Conservation (phyloP, 2,113 vertebrate species). For the Zapus hudsonius region DNA sequence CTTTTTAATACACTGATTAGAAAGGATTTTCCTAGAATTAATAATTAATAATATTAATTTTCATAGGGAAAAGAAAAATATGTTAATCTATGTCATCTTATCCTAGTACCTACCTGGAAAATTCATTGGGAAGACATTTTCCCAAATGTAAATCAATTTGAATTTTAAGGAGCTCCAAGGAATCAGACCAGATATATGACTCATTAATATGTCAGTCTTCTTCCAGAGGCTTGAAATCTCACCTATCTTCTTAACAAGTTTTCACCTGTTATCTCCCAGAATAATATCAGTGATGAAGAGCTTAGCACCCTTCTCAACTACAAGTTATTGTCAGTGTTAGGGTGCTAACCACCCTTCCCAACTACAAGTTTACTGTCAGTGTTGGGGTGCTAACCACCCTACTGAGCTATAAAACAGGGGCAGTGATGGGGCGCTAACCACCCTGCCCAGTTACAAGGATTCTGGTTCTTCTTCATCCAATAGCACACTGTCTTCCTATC, state of each 20-base stretch:
- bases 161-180: not conserved
- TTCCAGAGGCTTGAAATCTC: not conserved
- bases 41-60: too few species aligned
- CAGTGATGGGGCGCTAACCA: not conserved
- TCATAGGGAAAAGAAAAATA: not conserved
- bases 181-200: not conserved
- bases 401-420: not conserved
- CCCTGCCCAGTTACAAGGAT: too few species aligned
- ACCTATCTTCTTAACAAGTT: not conserved
- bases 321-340: too few species aligned
- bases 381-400: not conserved
- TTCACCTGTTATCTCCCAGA: not conserved
- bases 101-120: not conserved
- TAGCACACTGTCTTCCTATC: too few species aligned
- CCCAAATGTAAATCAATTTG: not conserved
- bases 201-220: not conserved
- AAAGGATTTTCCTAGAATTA: not conserved
- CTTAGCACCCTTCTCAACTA: too few species aligned
- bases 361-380: too few species aligned
- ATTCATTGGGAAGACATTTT: not conserved
- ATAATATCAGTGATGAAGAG: not conserved
- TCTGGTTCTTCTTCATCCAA: too few species aligned
- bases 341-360: too few species aligned
- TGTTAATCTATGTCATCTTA: not conserved
- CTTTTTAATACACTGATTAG: not conserved